Conservation (phyloP, 2,113 vertebrate species). For the Ailurus styani region DNA sequence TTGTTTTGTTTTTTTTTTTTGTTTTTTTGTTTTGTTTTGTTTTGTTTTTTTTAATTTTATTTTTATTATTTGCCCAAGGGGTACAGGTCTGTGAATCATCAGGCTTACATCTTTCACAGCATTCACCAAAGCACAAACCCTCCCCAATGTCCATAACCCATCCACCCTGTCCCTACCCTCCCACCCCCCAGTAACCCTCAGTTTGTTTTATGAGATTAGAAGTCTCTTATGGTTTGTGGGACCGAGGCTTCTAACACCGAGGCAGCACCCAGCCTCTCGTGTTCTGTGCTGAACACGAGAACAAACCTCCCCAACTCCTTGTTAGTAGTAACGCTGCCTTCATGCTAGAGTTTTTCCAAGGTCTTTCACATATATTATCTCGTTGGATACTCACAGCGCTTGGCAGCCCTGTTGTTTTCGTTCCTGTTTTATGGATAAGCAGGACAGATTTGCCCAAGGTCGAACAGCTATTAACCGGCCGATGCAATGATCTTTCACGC, state of each 20-base stretch:
- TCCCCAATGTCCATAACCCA: no score
- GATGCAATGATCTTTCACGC: constrained; percentile 22
- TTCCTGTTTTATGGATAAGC: background rate
- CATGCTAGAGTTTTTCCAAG: background rate
- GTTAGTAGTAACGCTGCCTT: background rate
- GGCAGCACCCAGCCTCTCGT: background rate
- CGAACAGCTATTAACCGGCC: background rate
- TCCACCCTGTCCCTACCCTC: no score
- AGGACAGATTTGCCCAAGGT: constrained; percentile 24
- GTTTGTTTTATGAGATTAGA: no score
- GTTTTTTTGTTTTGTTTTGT: no score
- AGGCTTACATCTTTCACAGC: no score
- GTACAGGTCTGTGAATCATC: no score
- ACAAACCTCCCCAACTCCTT: background rate
- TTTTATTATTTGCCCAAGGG: no score
- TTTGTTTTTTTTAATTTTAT: no score
- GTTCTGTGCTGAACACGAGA: background rate
- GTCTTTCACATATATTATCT: background rate
- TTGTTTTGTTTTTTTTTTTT: no score
- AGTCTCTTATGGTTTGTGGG: no score
- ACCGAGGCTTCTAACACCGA: background rate
- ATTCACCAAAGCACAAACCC: no score
- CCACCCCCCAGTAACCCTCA: no score
- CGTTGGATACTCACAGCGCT: background rate
- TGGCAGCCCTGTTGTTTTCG: background rate